Base-by-base conservation (phyloP, 1,140 invertebrate genomes). In the Hyphantria cunea region DNA sequence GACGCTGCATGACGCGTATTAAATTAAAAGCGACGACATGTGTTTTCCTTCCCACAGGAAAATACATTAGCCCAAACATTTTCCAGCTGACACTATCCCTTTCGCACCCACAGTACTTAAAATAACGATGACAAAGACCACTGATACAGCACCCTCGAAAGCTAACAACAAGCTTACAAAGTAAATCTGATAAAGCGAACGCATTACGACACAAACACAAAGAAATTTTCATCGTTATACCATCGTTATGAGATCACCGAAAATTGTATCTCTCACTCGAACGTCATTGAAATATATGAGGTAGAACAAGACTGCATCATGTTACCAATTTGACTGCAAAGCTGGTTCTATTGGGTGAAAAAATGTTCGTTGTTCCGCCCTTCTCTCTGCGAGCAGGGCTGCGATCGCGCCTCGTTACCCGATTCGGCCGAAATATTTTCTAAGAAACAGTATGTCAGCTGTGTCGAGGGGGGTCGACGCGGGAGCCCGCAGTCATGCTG, bases 1-100 rank as follows among this genome's bases (percentile, higher is more conserved):
- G 70, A 70, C 88, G 52, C 88, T 89, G 88, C 88, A 68, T 89
- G 88, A 84, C 77, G 74, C 76, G 81, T 85, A 90, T 90, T 88
- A 90, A 88, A 88, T 89, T 89, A 88, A 90, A 89, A 89, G 82
- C 81, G 84, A 83, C 82, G 74, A 90, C 88, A 90, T 88, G 85
- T 90, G 88, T 90, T 90, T 89, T 90, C 78, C 80, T 89, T 88
- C 86, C 86, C 86, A 88, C 82, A 89, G 85, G 86, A 90, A 90
- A 90, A 86, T 84, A 90, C 79, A 90, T 89, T 90, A 89, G 84
- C 80, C 70, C 68, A 68, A 82, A 83, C 82, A 90, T 89, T 90
- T 89, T 80, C 77, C 85, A 79, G 76, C 34, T 65, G 25, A 64
- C 55, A n/a, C 10, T 62, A 31, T 86, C 82, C 58, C 66, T 74